Evolutionary conservation across 2,797 vertebrate genomes (phyloP).

Genomic region (Poecilia velifera): DNA sequence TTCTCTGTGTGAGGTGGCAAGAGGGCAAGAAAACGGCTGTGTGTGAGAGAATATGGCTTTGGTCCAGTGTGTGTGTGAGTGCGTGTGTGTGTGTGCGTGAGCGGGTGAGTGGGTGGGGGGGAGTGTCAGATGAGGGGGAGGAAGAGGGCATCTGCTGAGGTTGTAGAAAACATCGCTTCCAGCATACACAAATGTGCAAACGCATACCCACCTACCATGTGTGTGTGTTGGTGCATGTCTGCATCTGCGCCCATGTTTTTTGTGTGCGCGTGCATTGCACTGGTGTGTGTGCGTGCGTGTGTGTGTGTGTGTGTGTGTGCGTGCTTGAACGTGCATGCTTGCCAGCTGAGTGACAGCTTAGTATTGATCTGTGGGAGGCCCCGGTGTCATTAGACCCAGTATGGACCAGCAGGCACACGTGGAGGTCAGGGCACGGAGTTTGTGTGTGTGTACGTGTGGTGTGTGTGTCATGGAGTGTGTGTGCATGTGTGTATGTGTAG

Average conservation of each 20-base stretch:
- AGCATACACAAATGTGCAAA: conserved; percentile 81
- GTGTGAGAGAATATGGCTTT: conserved; percentile 65
- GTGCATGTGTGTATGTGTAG: conserved; percentile 40
- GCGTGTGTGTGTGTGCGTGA: conserved; percentile 16
- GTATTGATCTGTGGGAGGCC: conserved; percentile 97
- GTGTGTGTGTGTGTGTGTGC: conserved; percentile 16
- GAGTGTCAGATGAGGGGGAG: conserved; percentile 17
- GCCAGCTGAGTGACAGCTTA: conserved; percentile 92
- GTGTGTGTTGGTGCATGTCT: conserved; percentile 26
- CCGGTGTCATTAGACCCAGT: conserved; percentile 97
- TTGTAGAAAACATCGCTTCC: conserved; percentile 78
- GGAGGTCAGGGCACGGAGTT: conserved; percentile 90
- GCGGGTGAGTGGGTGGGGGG: conserved; percentile 17
- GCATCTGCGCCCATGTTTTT: not conserved
- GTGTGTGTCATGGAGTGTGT: conserved; percentile 34
- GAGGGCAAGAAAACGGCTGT: conserved; percentile 65
- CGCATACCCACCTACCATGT: conserved; percentile 58
- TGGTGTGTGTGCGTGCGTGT: conserved; percentile 22
- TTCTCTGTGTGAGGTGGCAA: conserved; percentile 67
- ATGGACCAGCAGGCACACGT: conserved; percentile 92
- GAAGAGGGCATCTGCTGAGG: conserved; percentile 76
- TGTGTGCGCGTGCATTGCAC: conserved; percentile 2
- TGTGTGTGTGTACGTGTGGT: conserved; percentile 33
- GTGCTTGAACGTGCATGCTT: conserved; percentile 58
- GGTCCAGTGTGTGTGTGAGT: conserved; percentile 52